These are phyloP conservation scores for Lampris incognitus DNA, from an alignment of 2,113 vertebrate genomes.

Conservation along the genomic window DNA sequence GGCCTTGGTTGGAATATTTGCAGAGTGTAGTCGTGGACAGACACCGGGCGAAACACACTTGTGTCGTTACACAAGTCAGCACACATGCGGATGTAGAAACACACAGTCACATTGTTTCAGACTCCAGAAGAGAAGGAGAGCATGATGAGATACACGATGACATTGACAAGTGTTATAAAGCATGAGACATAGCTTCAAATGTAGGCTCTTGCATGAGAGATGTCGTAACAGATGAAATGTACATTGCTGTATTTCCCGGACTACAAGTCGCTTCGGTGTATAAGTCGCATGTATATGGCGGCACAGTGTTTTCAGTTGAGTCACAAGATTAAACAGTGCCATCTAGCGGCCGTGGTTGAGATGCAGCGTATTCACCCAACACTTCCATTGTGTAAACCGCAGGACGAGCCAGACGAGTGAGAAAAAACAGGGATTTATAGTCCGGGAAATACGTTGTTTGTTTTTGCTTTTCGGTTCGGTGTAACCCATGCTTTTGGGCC, in stretches of 20 bases:
- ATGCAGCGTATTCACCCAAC: too few species aligned
- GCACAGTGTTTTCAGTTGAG: too few species aligned
- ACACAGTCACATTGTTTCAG: slow-evolving; percentile 1
- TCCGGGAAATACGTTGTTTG: too few species aligned
- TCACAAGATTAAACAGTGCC: too few species aligned
- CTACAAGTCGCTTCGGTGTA: too few species aligned
- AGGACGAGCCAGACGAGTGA: too few species aligned
- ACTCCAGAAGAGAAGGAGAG: slow-evolving; percentile 1
- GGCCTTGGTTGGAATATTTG: slow-evolving; percentile 67
- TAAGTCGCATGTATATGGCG: too few species aligned
- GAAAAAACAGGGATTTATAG: too few species aligned
- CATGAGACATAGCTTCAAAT: slow-evolving; percentile 27
- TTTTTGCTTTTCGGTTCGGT: not conserved
- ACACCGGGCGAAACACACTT: slow-evolving; percentile 21
- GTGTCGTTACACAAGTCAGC: slow-evolving; percentile 22
- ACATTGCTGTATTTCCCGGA: too few species aligned
- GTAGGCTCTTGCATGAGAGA: not conserved
- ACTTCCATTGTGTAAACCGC: too few species aligned
- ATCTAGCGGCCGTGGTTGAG: too few species aligned
- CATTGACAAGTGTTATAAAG: slow-evolving; percentile 49
- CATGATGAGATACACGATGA: slow-evolving; percentile 17
- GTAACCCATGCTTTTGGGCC: not conserved
- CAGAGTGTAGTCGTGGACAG: slow-evolving; percentile 43
- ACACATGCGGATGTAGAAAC: slow-evolving; percentile 58
- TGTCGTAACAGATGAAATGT: not conserved